Conservation (phyloP, 2,113 vertebrate genomes). For the Toxostoma redivivum region DNA sequence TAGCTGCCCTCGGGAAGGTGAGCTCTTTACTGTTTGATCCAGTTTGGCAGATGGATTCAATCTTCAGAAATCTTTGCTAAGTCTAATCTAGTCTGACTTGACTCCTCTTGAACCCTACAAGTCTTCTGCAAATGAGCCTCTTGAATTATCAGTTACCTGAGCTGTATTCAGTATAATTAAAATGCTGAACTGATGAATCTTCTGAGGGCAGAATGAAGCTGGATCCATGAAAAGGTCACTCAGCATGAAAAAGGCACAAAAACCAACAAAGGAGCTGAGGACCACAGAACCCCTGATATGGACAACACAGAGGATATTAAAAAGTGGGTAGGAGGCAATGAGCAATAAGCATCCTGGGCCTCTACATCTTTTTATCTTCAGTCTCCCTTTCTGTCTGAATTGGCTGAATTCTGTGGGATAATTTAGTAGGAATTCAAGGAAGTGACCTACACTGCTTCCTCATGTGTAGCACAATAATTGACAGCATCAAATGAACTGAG, state of each 20-base stretch:
- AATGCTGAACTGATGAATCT: neutral
- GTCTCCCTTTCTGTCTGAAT: neutral
- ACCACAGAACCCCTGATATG: neutral
- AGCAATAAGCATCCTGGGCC: neutral
- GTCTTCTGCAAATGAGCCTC: neutral
- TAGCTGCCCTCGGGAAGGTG: fast-evolving
- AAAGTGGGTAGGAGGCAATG: neutral
- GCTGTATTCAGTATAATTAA: neutral
- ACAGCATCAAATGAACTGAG: neutral
- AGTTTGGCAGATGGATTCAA: neutral
- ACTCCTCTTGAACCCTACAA: neutral
- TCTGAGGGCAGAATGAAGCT: neutral
- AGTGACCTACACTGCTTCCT: neutral
- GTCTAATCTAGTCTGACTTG: neutral
- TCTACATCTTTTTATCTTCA: neutral
- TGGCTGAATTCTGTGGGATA: neutral
- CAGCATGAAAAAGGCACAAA: neutral
- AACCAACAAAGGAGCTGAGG: neutral
- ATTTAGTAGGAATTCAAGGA: neutral
- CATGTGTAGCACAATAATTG: neutral
- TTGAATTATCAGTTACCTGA: neutral
- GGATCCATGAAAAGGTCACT: neutral
- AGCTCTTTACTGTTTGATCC: neutral
- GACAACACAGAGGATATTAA: neutral
- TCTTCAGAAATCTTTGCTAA: neutral